These are phyloP conservation scores for Phyllostomus hastatus DNA, from an alignment of 2,113 vertebrate species.

Conservation along the genomic window DNA sequence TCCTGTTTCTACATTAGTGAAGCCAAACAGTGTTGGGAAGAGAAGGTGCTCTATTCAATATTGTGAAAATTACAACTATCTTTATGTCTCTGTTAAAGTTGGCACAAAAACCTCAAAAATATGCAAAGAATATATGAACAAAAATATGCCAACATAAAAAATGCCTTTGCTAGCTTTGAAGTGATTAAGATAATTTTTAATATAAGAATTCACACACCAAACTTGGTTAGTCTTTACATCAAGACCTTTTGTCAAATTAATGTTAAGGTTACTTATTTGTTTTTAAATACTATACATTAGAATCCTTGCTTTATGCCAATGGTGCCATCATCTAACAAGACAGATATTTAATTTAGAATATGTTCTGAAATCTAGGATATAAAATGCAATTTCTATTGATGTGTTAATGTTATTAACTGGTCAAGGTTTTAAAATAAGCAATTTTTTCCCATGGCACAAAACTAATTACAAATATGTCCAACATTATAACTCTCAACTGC, in stretches of 20 bases:
- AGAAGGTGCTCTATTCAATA: background rate
- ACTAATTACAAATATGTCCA: slow-evolving; percentile 27
- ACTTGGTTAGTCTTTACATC: slow-evolving; percentile 15
- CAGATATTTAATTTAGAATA: background rate
- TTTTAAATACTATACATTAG: background rate
- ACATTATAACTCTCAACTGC: slow-evolving; percentile 69
- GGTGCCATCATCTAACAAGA: background rate
- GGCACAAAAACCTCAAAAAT: slow-evolving; percentile 49
- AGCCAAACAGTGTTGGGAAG: background rate
- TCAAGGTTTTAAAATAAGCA: slow-evolving; percentile 49
- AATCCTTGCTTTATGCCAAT: background rate
- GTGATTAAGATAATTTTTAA: slow-evolving; percentile 49
- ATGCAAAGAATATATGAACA: slow-evolving; percentile 17
- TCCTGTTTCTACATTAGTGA: slow-evolving; percentile 14
- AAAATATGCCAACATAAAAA: slow-evolving; percentile 40
- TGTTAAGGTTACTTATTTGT: background rate
- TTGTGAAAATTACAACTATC: slow-evolving; percentile 42
- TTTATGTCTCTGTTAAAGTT: slow-evolving; percentile 36
- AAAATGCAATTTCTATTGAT: slow-evolving; percentile 25
- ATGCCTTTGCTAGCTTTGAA: slow-evolving; percentile 47
- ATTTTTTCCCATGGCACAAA: slow-evolving; percentile 55
- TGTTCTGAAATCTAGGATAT: slow-evolving; percentile 33
- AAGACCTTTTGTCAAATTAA: slow-evolving; percentile 32
- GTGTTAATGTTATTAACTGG: slow-evolving; percentile 44
- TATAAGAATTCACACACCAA: slow-evolving; percentile 34